Evolutionary conservation across 2,113 vertebrate species (phyloP).

Genomic region (Odocoileus virginianus): DNA sequence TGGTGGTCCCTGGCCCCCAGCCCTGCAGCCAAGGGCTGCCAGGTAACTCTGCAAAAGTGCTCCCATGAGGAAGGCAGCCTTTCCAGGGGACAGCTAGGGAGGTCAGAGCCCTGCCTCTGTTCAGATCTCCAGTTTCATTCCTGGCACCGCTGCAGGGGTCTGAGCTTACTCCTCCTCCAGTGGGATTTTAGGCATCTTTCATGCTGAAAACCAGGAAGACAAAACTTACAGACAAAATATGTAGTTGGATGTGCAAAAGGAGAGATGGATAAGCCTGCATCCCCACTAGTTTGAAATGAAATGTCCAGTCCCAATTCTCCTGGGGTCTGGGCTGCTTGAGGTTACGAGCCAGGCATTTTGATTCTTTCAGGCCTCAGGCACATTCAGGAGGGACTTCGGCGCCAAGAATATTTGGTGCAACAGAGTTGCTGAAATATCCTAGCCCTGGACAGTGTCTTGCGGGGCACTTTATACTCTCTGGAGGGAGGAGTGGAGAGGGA

Average conservation of each 20-base stretch:
- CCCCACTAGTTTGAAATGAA: neutral
- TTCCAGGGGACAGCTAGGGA: neutral
- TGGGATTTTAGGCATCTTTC: conserved; percentile 50
- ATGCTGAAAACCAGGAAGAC: conserved; percentile 27
- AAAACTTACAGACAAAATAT: conserved; percentile 13
- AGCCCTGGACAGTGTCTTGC: neutral
- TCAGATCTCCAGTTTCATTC: conserved; percentile 46
- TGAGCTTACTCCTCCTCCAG: neutral
- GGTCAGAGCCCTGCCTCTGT: neutral
- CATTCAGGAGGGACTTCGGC: neutral
- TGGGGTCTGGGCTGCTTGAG: neutral
- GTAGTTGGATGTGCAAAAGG: neutral
- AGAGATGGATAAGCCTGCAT: neutral
- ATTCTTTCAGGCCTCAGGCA: neutral
- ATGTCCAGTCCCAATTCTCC: neutral
- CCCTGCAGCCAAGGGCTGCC: rapidly evolving
- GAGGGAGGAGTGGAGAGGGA: neutral
- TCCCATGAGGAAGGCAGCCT: rapidly evolving
- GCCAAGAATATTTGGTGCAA: neutral
- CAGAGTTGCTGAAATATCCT: neutral
- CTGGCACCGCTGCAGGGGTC: neutral
- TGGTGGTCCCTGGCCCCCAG: neutral
- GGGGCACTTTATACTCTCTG: neutral
- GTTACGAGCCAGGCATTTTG: neutral
- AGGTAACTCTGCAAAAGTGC: neutral